phyloP scores from a whole-genome alignment of 2,113 vertebrate genomes.

The Taxidea taxus region DNA sequence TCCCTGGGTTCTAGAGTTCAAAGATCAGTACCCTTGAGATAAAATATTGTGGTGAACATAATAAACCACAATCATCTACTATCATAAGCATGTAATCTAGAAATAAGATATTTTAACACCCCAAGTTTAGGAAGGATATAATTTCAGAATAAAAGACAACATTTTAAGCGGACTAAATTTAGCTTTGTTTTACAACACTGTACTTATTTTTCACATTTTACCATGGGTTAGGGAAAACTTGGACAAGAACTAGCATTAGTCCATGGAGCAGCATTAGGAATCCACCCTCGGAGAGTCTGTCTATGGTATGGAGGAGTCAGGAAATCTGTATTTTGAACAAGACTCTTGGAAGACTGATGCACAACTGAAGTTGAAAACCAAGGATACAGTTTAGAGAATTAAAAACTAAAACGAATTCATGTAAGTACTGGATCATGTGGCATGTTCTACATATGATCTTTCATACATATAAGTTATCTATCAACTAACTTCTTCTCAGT shows the following conservation, averaged over 20 bases:
- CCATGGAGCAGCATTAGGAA: not conserved
- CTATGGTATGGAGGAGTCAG: not conserved
- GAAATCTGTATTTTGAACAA: conserved; percentile 24
- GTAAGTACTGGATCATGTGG: not conserved
- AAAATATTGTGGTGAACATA: not conserved
- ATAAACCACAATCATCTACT: not conserved
- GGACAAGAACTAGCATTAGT: not conserved
- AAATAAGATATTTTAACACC: not conserved
- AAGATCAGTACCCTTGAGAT: not conserved
- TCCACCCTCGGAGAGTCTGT: not conserved
- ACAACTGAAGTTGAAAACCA: not conserved
- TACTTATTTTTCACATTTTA: not conserved
- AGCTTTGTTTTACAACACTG: not conserved
- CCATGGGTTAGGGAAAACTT: not conserved
- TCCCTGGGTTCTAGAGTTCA: not conserved
- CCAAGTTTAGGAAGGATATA: not conserved
- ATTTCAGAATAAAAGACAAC: not conserved
- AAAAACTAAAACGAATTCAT: not conserved
- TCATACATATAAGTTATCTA: not conserved
- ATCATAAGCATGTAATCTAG: not conserved
- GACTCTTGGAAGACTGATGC: not conserved
- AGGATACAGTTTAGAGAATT: not conserved
- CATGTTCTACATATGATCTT: not conserved
- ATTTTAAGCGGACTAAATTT: not conserved
- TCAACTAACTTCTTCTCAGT: too few relatives aligned